These are phyloP conservation scores for Zaprionus vittiger DNA, from an alignment of 1,140 invertebrate genomes.

Conservation along the genomic window DNA sequence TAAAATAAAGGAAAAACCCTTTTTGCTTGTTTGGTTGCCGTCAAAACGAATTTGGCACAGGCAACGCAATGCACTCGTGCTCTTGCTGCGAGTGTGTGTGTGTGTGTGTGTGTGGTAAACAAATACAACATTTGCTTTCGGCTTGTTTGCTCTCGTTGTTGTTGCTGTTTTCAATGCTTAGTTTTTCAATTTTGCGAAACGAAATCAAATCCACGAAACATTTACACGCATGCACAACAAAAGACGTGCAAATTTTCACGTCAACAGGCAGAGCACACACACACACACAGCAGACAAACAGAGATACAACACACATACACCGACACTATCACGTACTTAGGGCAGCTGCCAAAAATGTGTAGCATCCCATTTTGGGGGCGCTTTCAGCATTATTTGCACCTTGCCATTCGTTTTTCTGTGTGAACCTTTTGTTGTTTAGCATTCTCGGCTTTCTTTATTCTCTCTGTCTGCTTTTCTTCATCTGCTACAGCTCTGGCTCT, in stretches of 20 bases:
- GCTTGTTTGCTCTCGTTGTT: slow-evolving; percentile 56
- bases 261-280: slow-evolving; percentile 71
- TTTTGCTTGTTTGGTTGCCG: slow-evolving; percentile 48
- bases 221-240: slow-evolving; percentile 81
- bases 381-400: slow-evolving; percentile 79
- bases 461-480: neutral
- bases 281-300: slow-evolving; percentile 40
- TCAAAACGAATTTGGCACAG: slow-evolving; percentile 75
- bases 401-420: slow-evolving; percentile 52
- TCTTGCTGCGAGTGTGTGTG: slow-evolving; percentile 28
- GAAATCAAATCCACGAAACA: slow-evolving; percentile 63
- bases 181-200: slow-evolving; percentile 74
- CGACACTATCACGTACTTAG: slow-evolving; percentile 56
- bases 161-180: slow-evolving; percentile 56
- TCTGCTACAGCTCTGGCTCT: neutral
- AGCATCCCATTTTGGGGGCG: slow-evolving; percentile 69
- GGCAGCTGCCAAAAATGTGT: slow-evolving; percentile 73
- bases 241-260: slow-evolving; percentile 80
- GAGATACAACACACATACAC: slow-evolving; percentile 28
- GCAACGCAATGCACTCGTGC: slow-evolving; percentile 67
- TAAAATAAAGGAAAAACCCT: slow-evolving; percentile 51
- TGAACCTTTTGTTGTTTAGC: slow-evolving; percentile 55
- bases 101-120: slow-evolving; percentile 60
- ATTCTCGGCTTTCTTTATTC: slow-evolving; percentile 48
- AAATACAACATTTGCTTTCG: slow-evolving; percentile 75